These are phyloP conservation scores for Catharus ustulatus DNA, from an alignment of 2,797 vertebrate species.

Conservation along the genomic window DNA sequence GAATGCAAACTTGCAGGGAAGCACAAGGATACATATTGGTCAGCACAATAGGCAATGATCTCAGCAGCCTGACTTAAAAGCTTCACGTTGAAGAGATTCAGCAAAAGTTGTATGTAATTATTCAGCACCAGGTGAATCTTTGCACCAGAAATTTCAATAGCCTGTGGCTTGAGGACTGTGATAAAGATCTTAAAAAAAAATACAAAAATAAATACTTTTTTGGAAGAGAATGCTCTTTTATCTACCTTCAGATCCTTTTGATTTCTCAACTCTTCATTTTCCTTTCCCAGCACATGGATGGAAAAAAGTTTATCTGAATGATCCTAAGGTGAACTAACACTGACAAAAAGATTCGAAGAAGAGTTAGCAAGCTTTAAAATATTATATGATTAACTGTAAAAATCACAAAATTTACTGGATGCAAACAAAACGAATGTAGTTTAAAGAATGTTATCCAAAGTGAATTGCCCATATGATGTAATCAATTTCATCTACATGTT, in stretches of 20 bases:
- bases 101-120: not conserved
- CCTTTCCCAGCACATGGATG: not conserved
- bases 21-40: not conserved
- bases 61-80: not conserved
- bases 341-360: not conserved
- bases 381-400: not conserved
- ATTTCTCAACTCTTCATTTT: not conserved
- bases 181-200: not conserved
- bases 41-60: not conserved
- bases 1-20: not conserved
- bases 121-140: not conserved
- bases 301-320: not conserved
- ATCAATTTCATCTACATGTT: not conserved
- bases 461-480: not conserved
- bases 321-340: not conserved
- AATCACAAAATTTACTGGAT: not conserved
- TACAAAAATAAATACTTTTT: not conserved
- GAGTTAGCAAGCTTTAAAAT: not conserved
- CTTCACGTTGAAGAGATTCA: not conserved
- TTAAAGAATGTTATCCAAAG: not conserved
- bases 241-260: not conserved
- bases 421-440: not conserved
- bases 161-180: not conserved
- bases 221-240: not conserved
- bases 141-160: conserved; percentile 10